A percentile compares a stretch with the other conserved stretches of the same genome.
These are phyloP conservation scores for Drosophila saltans DNA, from an alignment of 1,140 invertebrate species.

Conservation along the genomic window DNA sequence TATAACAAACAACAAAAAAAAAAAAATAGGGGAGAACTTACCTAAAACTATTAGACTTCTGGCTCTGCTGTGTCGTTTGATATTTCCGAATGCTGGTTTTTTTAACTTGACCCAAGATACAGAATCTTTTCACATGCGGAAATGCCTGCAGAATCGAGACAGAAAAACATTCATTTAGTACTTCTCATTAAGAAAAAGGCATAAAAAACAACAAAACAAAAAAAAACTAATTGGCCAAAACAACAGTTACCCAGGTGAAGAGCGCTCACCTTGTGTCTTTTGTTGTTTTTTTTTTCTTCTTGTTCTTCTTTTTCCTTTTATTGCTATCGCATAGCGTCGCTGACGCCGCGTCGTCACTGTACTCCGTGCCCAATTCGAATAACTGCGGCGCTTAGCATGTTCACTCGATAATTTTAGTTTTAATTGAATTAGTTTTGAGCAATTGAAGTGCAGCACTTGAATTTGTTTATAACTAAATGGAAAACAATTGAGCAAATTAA, in stretches of 20 bases:
- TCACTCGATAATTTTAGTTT: not conserved
- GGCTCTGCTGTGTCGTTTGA: constrained; percentile 31
- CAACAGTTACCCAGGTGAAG: constrained; percentile 21
- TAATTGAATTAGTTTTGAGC: constrained; percentile 15
- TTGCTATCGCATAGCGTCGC: constrained; percentile 71
- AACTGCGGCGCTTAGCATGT: not conserved
- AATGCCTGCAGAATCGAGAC: constrained; percentile 30
- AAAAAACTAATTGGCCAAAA: constrained; percentile 23
- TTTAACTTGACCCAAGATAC: constrained; percentile 6
- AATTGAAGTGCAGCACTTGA: constrained; percentile 32
- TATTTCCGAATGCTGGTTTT: constrained; percentile 8
- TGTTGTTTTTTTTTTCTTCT: constrained; percentile 28
- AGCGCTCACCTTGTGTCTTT: constrained; percentile 27
- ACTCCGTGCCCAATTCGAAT: constrained; percentile 3
- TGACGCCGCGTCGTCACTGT: constrained; percentile 62
- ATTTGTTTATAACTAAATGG: constrained; percentile 36
- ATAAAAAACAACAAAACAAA: constrained; percentile 2
- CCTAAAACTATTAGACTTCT: constrained; percentile 19
- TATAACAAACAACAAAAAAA: constrained; percentile 30
- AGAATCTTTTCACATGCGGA: constrained; percentile 2
- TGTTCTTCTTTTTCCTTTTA: constrained; percentile 30
- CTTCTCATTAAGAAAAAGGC: constrained; percentile 20
- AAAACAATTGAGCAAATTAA: constrained; percentile 63
- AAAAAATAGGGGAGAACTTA: constrained; percentile 45
- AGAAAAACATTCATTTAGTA: constrained; percentile 30